phyloP scores from a whole-genome alignment of 2,888 invertebrate genomes.

The Noctua janthina region DNA sequence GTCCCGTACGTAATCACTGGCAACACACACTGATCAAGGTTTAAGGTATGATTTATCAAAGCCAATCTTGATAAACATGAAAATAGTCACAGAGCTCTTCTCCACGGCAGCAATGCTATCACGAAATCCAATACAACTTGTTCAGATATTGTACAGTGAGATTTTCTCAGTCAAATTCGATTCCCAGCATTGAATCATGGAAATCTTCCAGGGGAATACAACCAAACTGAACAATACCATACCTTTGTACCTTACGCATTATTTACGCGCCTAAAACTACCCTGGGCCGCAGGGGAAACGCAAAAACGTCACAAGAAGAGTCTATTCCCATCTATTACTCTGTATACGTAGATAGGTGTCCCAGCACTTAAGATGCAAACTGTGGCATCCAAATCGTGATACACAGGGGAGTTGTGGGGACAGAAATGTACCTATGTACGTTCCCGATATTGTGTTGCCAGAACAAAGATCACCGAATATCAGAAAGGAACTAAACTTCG shows the following conservation, averaged over 20 bases:
- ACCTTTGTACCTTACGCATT: conserved; percentile 44
- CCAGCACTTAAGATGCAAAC: conserved; percentile 86
- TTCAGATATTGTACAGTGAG: background rate
- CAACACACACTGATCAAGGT: too few species aligned
- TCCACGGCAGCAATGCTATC: background rate
- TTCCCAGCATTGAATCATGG: conserved; percentile 29
- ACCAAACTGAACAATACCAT: conserved; percentile 40
- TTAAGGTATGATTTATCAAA: background rate
- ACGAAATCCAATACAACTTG: background rate
- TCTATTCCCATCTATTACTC: conserved; percentile 47
- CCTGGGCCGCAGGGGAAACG: conserved; percentile 38
- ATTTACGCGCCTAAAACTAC: conserved; percentile 56
- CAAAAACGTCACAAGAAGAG: conserved; percentile 54
- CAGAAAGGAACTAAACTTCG: conserved; percentile 62
- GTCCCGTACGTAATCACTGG: too few species aligned
- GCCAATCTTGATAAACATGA: background rate
- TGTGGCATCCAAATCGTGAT: conserved; percentile 79
- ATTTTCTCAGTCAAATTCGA: conserved; percentile 14
- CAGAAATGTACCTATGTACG: conserved; percentile 68
- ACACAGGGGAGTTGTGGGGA: conserved; percentile 73
- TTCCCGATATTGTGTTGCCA: conserved; percentile 78
- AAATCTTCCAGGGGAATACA: conserved; percentile 33
- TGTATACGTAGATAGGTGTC: conserved; percentile 62
- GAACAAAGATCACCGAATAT: conserved; percentile 70
- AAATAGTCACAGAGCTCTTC: background rate